Evolutionary conservation across 2,888 invertebrate genomes (phyloP).

Genomic region (Xestia rhomboidea): DNA sequence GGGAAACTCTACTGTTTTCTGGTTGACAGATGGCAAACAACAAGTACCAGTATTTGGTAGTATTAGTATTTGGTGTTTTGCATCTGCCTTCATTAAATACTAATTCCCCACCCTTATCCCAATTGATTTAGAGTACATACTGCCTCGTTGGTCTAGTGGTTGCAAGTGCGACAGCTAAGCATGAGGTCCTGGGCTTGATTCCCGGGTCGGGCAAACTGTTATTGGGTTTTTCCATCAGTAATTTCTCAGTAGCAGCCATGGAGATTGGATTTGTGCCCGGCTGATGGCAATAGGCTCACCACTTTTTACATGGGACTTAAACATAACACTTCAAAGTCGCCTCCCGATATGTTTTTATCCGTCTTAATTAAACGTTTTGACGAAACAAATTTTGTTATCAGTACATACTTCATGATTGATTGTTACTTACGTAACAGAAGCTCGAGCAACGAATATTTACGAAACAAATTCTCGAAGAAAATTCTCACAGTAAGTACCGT

Average conservation of each 20-base stretch:
- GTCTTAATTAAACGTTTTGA: not conserved
- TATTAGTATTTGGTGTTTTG: conserved; percentile 5
- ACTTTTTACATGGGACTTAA: too few relatives aligned
- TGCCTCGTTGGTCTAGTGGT: too few relatives aligned
- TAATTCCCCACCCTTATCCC: not conserved
- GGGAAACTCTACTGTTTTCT: conserved; percentile 17
- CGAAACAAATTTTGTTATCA: not conserved
- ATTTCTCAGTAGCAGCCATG: too few relatives aligned
- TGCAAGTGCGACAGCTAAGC: too few relatives aligned
- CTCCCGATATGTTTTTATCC: not conserved
- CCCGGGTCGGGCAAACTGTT: too few relatives aligned
- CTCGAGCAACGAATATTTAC: not conserved
- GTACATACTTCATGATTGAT: not conserved
- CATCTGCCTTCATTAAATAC: conserved; percentile 9
- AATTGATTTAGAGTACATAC: not conserved
- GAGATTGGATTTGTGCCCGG: too few relatives aligned
- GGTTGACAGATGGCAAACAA: not conserved
- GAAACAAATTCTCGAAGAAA: not conserved
- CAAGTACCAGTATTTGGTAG: not conserved
- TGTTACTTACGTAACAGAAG: not conserved
- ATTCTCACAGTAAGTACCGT: not conserved
- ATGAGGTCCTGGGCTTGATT: too few relatives aligned
- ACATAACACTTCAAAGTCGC: too few relatives aligned
- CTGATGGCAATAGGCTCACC: too few relatives aligned
- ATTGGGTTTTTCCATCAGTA: too few relatives aligned